Evolutionary conservation across 2,797 vertebrate genomes (phyloP).

Genomic region (Hydrocynus forskahlii): DNA sequence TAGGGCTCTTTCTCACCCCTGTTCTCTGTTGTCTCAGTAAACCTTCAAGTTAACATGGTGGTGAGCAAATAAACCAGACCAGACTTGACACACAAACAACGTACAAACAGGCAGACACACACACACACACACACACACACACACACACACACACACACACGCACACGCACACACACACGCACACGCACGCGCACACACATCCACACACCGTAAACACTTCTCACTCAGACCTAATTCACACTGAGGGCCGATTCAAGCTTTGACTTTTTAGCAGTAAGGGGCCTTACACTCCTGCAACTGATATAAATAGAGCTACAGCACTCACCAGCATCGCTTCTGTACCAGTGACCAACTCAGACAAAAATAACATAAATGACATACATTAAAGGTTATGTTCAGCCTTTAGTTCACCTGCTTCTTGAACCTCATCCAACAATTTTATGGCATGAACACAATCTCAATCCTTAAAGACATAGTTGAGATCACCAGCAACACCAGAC

Average conservation of each 20-base stretch:
- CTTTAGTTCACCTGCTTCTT: too few species aligned
- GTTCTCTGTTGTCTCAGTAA: background rate
- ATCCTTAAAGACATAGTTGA: too few species aligned
- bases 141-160: too few species aligned
- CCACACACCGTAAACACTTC: background rate
- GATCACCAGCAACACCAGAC: too few species aligned
- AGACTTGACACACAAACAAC: slow-evolving; percentile 31
- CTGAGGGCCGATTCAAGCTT: background rate
- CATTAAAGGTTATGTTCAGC: too few species aligned
- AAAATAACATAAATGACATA: background rate
- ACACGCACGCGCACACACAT: background rate
- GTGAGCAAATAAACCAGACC: slow-evolving; percentile 32
- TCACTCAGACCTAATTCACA: background rate
- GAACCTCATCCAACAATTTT: too few species aligned
- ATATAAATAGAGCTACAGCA: background rate
- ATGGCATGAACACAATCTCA: too few species aligned
- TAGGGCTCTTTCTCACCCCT: slow-evolving; percentile 10
- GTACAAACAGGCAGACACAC: too few species aligned
- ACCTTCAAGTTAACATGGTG: slow-evolving; percentile 9
- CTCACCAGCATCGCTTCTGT: background rate
- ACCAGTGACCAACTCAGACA: background rate
- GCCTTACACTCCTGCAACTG: background rate
- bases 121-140: background rate
- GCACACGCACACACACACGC: background rate
- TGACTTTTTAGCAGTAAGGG: too few species aligned